Evolutionary conservation across 2,113 vertebrate genomes (phyloP).

Genomic region (Chaetodon trifascialis): DNA sequence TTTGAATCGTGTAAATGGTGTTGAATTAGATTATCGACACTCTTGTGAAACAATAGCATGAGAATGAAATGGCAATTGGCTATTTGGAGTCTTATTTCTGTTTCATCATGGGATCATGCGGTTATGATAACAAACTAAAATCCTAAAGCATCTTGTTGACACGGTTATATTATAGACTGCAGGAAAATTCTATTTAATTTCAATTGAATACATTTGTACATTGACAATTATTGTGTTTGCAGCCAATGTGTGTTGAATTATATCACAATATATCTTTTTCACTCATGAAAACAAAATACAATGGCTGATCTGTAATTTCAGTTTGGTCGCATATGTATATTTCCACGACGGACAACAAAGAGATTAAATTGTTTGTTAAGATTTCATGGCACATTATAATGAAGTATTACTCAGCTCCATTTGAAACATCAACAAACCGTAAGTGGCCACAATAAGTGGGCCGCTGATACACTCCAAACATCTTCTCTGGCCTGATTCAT

Average conservation of each 20-base stretch:
- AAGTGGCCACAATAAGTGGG: slow-evolving; percentile 53
- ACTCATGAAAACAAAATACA: slow-evolving; percentile 9
- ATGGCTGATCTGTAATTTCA: slow-evolving; percentile 10
- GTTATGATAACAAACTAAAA: slow-evolving; percentile 33
- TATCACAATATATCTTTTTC: background rate
- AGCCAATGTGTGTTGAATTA: background rate
- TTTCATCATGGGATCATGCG: slow-evolving; percentile 4
- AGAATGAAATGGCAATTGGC: slow-evolving; percentile 38
- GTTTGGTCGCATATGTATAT: background rate
- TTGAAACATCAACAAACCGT: slow-evolving; percentile 50
- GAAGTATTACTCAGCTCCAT: slow-evolving; percentile 32
- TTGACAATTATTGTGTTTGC: background rate
- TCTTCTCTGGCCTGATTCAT: slow-evolving; percentile 56
- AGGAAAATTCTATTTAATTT: background rate
- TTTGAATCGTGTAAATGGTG: slow-evolving; percentile 33
- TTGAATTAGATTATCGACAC: slow-evolving; percentile 35
- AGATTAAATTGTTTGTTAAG: background rate
- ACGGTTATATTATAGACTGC: background rate
- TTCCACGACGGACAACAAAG: background rate
- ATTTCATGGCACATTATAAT: slow-evolving; percentile 40
- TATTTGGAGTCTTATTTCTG: slow-evolving; percentile 23
- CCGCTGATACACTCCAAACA: slow-evolving; percentile 32
- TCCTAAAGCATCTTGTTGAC: background rate
- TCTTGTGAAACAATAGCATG: slow-evolving; percentile 21
- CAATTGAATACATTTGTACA: background rate